Percentiles rank a stretch among this genome's conserved stretches.
Conservation (phyloP, 2,888 invertebrate species). For the Macrosoma leucophasiata region DNA sequence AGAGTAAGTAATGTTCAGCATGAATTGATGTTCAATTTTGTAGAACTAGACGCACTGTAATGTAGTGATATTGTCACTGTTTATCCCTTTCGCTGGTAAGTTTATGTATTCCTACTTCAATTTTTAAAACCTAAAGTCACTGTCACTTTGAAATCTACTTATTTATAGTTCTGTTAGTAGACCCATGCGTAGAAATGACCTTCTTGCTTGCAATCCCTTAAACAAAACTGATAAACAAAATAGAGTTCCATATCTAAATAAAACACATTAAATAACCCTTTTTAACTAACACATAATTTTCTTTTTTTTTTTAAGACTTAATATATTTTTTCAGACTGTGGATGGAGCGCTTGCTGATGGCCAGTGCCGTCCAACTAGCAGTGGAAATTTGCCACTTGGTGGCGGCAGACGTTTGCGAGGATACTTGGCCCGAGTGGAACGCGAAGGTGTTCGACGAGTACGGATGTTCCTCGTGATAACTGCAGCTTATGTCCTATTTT, state of each 20-base stretch:
- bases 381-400: slow-evolving; percentile 70
- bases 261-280: no score
- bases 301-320: slow-evolving; percentile 6
- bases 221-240: no score
- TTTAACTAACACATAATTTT: no score
- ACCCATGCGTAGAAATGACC: no score
- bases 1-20: slow-evolving; percentile 56
- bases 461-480: slow-evolving; percentile 91
- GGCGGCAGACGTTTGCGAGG: slow-evolving; percentile 85
- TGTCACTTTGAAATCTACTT: no score
- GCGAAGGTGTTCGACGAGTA: slow-evolving; percentile 87
- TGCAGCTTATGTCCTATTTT: slow-evolving; percentile 89
- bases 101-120: no score
- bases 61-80: no score
- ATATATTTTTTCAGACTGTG: slow-evolving; percentile 47
- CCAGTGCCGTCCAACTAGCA: slow-evolving; percentile 45
- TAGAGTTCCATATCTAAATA: no score
- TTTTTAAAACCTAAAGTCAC: no score
- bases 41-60: slow-evolving; percentile 17
- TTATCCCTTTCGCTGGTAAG: no score
- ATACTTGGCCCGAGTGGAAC: slow-evolving; percentile 85
- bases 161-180: no score
- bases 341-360: slow-evolving; percentile 58
- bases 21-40: slow-evolving; percentile 28
- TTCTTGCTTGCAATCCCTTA: no score